Conservation (phyloP, 2,113 vertebrate genomes). For the Mustelus asterias region DNA sequence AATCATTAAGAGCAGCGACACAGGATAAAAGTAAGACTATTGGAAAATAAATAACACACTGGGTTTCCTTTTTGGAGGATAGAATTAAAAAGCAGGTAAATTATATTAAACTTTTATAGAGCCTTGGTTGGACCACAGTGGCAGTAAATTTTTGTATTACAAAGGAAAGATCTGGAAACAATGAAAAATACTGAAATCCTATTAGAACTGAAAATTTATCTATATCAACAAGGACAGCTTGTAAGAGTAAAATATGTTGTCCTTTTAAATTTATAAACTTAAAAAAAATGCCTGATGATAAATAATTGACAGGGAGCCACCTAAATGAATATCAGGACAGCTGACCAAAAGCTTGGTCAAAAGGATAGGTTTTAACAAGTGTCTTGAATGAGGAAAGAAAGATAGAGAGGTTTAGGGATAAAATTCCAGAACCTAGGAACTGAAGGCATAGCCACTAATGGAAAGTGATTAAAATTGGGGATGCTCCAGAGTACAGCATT, state of each 20-base stretch:
- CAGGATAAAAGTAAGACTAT: too few relatives aligned
- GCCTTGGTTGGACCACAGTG: neutral
- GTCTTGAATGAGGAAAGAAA: too few relatives aligned
- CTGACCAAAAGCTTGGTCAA: too few relatives aligned
- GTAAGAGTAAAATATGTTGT: neutral
- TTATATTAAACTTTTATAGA: neutral
- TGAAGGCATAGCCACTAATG: too few relatives aligned
- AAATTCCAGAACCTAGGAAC: too few relatives aligned
- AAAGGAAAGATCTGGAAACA: neutral
- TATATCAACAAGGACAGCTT: neutral
- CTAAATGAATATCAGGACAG: neutral
- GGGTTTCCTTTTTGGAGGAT: too few relatives aligned
- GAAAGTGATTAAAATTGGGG: too few relatives aligned
- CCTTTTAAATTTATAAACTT: neutral
- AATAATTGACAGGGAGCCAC: neutral
- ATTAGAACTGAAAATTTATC: neutral
- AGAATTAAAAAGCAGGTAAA: neutral
- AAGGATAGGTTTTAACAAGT: too few relatives aligned
- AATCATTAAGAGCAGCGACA: too few relatives aligned
- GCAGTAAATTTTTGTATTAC: neutral
- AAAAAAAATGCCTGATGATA: neutral
- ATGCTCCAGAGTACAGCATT: too few relatives aligned
- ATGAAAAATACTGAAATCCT: neutral
- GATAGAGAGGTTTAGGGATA: too few relatives aligned
- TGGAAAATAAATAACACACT: too few relatives aligned